Evolutionary conservation across 2,113 vertebrate species (phyloP).

Genomic region (Sebastes schlegelii): DNA sequence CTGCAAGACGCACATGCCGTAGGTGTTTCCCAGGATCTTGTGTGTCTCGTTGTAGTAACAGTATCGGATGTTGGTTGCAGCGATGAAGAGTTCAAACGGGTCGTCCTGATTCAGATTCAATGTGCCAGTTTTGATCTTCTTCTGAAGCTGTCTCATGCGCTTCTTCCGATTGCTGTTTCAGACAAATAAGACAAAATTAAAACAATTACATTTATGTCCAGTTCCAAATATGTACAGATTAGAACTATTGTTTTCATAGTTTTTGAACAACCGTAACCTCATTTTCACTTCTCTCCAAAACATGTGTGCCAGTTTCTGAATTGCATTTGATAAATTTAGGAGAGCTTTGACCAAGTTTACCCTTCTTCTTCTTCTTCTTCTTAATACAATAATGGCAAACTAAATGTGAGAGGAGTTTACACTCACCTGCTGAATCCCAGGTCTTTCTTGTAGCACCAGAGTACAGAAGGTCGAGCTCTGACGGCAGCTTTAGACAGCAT

Average conservation of each 20-base stretch:
- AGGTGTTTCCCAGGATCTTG: constrained; percentile 97
- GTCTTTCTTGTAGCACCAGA: constrained; percentile 99
- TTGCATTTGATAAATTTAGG: too few relatives aligned
- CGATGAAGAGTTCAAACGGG: constrained; percentile 96
- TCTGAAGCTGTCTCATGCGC: constrained; percentile 97
- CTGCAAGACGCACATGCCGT: constrained; percentile 97
- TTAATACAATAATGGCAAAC: neutral
- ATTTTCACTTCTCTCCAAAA: too few relatives aligned
- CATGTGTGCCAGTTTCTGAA: too few relatives aligned
- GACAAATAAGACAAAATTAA: neutral
- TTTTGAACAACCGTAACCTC: too few relatives aligned
- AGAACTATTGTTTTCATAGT: too few relatives aligned
- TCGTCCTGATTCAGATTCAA: constrained; percentile 94
- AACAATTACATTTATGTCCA: too few relatives aligned
- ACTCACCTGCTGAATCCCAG: constrained; percentile 96
- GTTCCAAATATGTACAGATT: too few relatives aligned
- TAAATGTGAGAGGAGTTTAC: neutral
- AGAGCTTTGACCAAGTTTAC: too few relatives aligned
- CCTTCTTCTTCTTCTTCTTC: too few relatives aligned
- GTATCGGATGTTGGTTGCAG: constrained; percentile 97
- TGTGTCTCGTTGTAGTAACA: constrained; percentile 99
- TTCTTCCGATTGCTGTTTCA: constrained; percentile 95
- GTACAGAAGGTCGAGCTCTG: constrained; percentile 92
- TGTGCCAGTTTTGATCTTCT: constrained; percentile 95
- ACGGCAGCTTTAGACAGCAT: constrained; percentile 97